Base-by-base conservation (phyloP, 2,888 invertebrate species). In the Linhomoeus sp. region DNA sequence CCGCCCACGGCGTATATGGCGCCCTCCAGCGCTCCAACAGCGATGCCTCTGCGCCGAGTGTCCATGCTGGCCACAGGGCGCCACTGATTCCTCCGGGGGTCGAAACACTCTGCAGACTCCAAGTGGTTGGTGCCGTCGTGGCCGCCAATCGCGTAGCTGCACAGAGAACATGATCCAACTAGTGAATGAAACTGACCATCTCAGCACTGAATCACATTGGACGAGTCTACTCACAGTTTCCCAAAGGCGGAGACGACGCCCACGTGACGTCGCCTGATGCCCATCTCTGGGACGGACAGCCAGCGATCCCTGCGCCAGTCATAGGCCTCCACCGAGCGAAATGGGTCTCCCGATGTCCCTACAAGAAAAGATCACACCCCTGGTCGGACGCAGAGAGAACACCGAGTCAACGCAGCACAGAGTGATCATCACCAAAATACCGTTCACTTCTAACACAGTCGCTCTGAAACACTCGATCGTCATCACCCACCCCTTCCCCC, bases 1-100 rank as follows among this genome's bases (percentile, higher is more conserved):
- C 71, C 71, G 19, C 72, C 72, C 3, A 72, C 65, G 15, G 70
- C 70, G 54, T 70, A 72, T 41, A 72, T 66, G 5, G 70, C 69
- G 14, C 66, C 66, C 22, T 67, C 68, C 43, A 72, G 57, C 48
- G 65, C 62, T 14, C 70, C 70, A 36, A 71, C 61, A n/a, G 70
- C 70, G 29, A 72, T 65, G 17, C 72, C 72, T 46, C 71, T 29
- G 7, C 29, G 29, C 12, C 29, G 42, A 7, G 17, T 20, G 29
- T 29, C 45, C 25, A 45, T 43, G 24, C 49, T 44, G 53, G 63
- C 55, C 44, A 68, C 47, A 15, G 60, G 49, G 46, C 55, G 58
- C 70, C 70, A 70, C 48, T 57, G 61, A 53, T 67, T 67, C 43
- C 58, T 58, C 15, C 50, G 53, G 1, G 68, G 67, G 52, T 69